Evolutionary conservation across 2,113 vertebrate species (phyloP).

Genomic region (Mustela lutreola): DNA sequence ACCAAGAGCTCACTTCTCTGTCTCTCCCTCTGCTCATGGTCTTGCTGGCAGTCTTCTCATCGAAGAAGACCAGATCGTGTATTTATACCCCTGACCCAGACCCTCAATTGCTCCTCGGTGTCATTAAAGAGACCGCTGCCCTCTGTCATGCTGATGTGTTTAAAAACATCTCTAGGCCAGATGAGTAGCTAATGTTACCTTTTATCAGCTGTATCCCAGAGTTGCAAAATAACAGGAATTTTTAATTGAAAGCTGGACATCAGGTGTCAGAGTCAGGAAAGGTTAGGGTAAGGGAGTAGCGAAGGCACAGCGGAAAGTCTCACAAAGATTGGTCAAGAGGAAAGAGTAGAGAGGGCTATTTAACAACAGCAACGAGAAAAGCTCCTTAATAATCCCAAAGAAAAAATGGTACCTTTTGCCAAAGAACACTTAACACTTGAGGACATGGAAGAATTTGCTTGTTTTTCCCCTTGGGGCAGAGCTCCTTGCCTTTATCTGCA

Average conservation of each 20-base stretch:
- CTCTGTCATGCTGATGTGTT: neutral
- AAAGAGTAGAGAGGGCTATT: neutral
- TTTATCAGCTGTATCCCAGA: neutral
- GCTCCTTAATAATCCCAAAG: neutral
- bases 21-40: neutral
- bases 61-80: neutral
- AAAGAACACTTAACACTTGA: neutral
- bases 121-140: neutral
- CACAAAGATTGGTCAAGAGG: neutral
- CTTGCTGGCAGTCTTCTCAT: neutral
- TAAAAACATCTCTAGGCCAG: neutral
- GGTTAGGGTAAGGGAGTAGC: neutral
- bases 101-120: neutral
- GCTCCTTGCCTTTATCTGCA: neutral
- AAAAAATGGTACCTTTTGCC: neutral
- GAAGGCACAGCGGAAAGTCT: neutral
- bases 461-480: neutral
- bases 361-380: neutral
- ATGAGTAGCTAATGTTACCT: neutral
- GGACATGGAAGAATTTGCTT: neutral
- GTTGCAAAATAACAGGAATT: neutral
- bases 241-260: neutral
- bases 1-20: neutral
- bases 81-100: neutral
- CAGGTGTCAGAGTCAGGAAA: neutral